Evolutionary conservation across 2,888 invertebrate genomes (phyloP), one percentile per base, ranked within the genome.

Genomic region (Caprella mutica): DNA sequence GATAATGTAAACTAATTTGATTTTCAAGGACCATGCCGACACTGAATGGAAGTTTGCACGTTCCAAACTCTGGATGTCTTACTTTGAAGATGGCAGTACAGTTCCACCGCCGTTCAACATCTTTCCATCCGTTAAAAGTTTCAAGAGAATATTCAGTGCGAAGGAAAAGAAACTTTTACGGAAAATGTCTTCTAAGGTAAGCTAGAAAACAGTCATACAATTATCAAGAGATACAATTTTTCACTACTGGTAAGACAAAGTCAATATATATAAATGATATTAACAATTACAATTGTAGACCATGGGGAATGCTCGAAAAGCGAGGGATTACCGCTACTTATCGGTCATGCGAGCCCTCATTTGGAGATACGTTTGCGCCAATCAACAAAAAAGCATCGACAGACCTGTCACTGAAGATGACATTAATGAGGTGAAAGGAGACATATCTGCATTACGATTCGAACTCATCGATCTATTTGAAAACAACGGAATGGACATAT

Each of bases 1-100:
- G n/a, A n/a, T n/a, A n/a, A n/a, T n/a, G n/a, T n/a, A n/a, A n/a
- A n/a, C n/a, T n/a, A n/a, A n/a, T n/a, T n/a, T n/a, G n/a, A n/a
- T n/a, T n/a, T 24, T 17, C 24, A 71, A 92, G 92, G 84, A 90
- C 77, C 89, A 90, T 70, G 86, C 93, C 0, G 94, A 94, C 69
- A 85, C 85, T 0, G 94, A 94, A 73, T 94, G 94, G 94, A 94
- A 94, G 74, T 94, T 93, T 72, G 93, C 93, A 0, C 78, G 93
- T 51, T 90, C 91, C 1, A 85, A 87, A 67, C 76, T 96, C 2
- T 94, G 93, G 92, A 85, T 94, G 81, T 90, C 87, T 68, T 94
- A 91, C 72, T 96, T 96, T 70, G 93, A 93, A 70, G 89, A 86
- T 69, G 84, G 85, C 29, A 84, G 86, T 0, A 94, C 93, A 0